Percentiles rank a stretch among this genome's conserved stretches.
These are phyloP conservation scores for Halocaridina rubra DNA, from an alignment of 2,888 invertebrate species.

Conservation along the genomic window DNA sequence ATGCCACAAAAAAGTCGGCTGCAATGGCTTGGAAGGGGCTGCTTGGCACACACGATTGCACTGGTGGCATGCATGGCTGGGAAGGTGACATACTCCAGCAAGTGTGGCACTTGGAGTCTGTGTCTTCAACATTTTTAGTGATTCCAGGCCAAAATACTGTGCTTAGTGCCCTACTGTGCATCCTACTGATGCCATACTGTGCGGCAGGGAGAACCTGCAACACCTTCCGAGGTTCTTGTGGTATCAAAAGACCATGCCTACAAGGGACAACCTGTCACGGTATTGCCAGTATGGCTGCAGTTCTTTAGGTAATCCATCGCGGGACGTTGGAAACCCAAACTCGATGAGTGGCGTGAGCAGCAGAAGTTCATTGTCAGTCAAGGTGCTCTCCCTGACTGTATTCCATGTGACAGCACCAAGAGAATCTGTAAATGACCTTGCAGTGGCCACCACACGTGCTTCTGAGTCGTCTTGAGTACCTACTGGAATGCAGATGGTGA, in stretches of 20 bases:
- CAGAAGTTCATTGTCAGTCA: background rate
- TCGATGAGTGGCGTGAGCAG: background rate
- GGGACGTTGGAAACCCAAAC: background rate
- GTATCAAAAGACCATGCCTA: background rate
- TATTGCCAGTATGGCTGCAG: slow-evolving; percentile 8
- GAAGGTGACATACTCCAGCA: slow-evolving; percentile 32
- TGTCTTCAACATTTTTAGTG: no score
- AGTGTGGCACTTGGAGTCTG: background rate
- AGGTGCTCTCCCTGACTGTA: background rate
- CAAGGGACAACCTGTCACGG: background rate
- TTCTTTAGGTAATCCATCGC: background rate
- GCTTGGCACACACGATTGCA: no score
- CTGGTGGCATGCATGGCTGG: no score
- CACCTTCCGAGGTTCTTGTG: background rate
- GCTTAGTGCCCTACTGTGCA: no score
- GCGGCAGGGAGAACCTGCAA: background rate
- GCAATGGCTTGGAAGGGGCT: no score
- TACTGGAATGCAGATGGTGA: no score
- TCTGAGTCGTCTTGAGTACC: no score
- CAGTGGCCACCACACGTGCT: background rate
- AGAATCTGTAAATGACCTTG: background rate
- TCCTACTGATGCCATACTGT: background rate
- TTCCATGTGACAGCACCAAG: no score
- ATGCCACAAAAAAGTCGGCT: no score
- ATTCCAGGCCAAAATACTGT: no score